Conservation (phyloP, 1,140 invertebrate genomes). For the Archegozetes longisetosus region DNA sequence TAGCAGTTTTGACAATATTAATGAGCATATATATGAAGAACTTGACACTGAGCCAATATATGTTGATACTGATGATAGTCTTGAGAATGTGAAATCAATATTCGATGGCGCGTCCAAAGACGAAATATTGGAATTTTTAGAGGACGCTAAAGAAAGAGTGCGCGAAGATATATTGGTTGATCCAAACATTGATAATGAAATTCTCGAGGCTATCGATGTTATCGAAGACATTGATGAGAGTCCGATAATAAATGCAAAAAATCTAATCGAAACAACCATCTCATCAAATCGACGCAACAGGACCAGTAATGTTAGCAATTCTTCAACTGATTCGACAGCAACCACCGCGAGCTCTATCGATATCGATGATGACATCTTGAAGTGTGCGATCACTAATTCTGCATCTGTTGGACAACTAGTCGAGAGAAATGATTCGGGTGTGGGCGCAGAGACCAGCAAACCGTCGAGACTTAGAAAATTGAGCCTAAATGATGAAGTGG, state of each 20-base stretch:
- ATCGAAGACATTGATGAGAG: constrained; percentile 13
- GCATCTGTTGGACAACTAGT: constrained; percentile 39
- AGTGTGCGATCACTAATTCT: constrained; percentile 16
- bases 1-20: not conserved
- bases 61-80: constrained; percentile 25
- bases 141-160: constrained; percentile 57
- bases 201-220: constrained; percentile 14
- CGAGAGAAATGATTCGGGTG: constrained; percentile 79
- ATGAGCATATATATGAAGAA: constrained; percentile 16
- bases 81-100: constrained; percentile 39
- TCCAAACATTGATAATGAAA: constrained; percentile 13
- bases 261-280: not conserved
- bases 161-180: constrained; percentile 19
- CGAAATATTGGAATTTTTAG: constrained; percentile 69
- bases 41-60: constrained; percentile 8
- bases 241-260: not conserved
- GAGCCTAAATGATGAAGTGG: not conserved
- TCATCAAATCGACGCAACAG: constrained; percentile 23
- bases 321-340: constrained; percentile 20
- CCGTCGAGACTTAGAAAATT: constrained; percentile 31
- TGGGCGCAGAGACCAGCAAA: constrained; percentile 78
- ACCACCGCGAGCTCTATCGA: constrained; percentile 18
- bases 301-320: constrained; percentile 33
- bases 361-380: constrained; percentile 5
- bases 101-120: constrained; percentile 71